phyloP scores from a whole-genome alignment of 2,113 vertebrate genomes.

The Eurystomus gularis region DNA sequence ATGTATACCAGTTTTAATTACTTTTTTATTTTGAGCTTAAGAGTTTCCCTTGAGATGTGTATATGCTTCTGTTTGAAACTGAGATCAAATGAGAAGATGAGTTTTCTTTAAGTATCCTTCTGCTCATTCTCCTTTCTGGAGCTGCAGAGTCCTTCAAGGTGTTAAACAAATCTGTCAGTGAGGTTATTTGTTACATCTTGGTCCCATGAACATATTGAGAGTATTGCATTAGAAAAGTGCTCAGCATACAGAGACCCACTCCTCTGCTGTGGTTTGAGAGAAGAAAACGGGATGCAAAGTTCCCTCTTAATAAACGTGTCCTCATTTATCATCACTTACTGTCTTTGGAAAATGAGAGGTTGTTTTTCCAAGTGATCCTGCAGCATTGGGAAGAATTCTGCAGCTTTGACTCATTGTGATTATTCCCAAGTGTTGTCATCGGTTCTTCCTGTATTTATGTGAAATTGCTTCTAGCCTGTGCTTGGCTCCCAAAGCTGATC shows the following conservation, averaged over 20 bases:
- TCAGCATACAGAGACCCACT: neutral
- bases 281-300: constrained; percentile 23
- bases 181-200: neutral
- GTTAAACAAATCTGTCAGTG: neutral
- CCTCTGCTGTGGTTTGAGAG: neutral
- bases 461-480: constrained; percentile 37
- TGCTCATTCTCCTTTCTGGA: neutral
- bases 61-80: neutral
- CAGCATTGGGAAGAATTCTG: constrained; percentile 46
- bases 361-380: constrained; percentile 58
- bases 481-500: constrained; percentile 9
- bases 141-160: neutral
- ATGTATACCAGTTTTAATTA: neutral
- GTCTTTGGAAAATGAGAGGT: constrained; percentile 52
- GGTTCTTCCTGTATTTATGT: constrained; percentile 62
- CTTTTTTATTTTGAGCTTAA: neutral
- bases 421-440: constrained; percentile 65
- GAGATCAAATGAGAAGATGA: neutral
- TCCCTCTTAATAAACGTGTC: constrained; percentile 14
- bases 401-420: constrained; percentile 58
- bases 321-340: constrained; percentile 50
- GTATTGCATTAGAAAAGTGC: neutral
- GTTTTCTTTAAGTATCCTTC: neutral
- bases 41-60: neutral
- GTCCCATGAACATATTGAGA: neutral